A percentile compares a stretch with the other conserved stretches of the same genome.
phyloP scores from a whole-genome alignment of 1,140 invertebrate genomes.

The Conus betulinus region DNA sequence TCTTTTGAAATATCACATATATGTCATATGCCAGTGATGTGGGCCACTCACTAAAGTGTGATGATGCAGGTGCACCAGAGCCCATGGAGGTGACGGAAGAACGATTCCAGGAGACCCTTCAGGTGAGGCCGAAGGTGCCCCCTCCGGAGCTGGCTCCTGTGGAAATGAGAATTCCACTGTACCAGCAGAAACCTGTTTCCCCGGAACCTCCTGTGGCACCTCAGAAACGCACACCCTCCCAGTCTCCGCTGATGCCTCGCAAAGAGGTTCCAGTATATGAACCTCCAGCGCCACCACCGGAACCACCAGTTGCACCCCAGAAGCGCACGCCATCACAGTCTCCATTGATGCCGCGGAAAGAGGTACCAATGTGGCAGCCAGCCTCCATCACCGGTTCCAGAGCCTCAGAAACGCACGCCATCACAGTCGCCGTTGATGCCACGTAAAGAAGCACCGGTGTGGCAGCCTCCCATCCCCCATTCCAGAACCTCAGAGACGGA shows the following conservation, averaged over 20 bases:
- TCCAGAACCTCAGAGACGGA: conserved; percentile 32
- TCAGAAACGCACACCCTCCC: conserved; percentile 20
- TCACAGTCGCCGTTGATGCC: too few relatives aligned
- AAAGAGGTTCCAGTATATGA: neutral
- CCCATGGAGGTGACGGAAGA: conserved; percentile 31
- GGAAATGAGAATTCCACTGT: conserved; percentile 31
- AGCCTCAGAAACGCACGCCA: too few relatives aligned
- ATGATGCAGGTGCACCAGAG: conserved; percentile 11
- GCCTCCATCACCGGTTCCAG: conserved; percentile 44
- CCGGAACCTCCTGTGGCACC: conserved; percentile 36
- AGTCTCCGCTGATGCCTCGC: conserved; percentile 24
- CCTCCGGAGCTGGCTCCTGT: conserved; percentile 23
- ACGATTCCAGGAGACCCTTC: conserved; percentile 10
- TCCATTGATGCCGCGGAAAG: conserved; percentile 14
- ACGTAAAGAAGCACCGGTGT: too few relatives aligned
- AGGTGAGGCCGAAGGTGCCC: neutral
- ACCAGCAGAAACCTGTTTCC: conserved; percentile 19
- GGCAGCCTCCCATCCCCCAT: conserved; percentile 38
- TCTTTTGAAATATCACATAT: too few relatives aligned
- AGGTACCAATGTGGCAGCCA: neutral
- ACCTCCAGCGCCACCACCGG: conserved; percentile 47
- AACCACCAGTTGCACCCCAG: conserved; percentile 10
- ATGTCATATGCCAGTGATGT: too few relatives aligned
- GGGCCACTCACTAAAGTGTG: neutral
- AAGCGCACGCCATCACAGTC: conserved; percentile 15